Evolutionary conservation across 2,113 vertebrate genomes (phyloP).

Genomic region (Haemorhous mexicanus): DNA sequence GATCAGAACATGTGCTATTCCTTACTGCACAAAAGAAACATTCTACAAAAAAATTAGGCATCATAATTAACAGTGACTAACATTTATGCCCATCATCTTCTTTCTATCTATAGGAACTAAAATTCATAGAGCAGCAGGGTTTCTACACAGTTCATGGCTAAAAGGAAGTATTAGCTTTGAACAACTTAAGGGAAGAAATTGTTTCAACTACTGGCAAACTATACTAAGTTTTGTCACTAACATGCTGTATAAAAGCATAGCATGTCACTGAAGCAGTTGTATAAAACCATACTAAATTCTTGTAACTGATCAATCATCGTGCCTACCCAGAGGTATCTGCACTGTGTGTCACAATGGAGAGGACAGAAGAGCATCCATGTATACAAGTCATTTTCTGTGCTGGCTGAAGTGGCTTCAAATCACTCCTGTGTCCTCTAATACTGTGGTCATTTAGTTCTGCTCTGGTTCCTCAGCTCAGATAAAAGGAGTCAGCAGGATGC

Average conservation of each 20-base stretch:
- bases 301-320: rapidly evolving
- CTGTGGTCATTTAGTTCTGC: background rate
- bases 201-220: background rate
- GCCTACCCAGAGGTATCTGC: background rate
- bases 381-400: rapidly evolving
- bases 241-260: background rate
- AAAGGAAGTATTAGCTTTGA: background rate
- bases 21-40: background rate
- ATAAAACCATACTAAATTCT: background rate
- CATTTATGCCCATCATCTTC: background rate
- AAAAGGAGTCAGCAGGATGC: background rate
- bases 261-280: background rate
- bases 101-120: background rate
- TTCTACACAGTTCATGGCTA: background rate
- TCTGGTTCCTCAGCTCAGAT: background rate
- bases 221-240: background rate
- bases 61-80: background rate
- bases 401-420: background rate
- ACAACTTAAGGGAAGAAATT: background rate
- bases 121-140: background rate
- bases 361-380: background rate
- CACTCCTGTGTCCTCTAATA: background rate
- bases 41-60: background rate
- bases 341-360: background rate
- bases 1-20: background rate